Percentiles rank a stretch among this genome's conserved stretches.
Evolutionary conservation across 2,888 invertebrate genomes (phyloP).

Genomic region (Mayetiola destructor): DNA sequence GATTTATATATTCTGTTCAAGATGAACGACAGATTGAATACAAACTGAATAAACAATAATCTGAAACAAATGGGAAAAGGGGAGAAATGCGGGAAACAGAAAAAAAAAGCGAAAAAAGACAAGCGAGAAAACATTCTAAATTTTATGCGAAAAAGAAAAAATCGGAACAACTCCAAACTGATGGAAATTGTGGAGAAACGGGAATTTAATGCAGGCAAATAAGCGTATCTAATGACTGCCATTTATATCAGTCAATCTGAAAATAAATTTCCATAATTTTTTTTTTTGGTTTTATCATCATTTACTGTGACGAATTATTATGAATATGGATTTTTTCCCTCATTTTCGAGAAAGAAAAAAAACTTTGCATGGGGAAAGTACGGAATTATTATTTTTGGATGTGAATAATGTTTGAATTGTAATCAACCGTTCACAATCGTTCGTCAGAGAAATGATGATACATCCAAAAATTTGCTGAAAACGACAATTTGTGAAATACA

Average conservation of each 20-base stretch:
- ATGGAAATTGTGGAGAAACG: too few relatives aligned
- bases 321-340: too few relatives aligned
- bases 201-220: slow-evolving; percentile 11
- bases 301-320: too few relatives aligned
- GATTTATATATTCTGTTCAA: background rate
- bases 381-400: too few relatives aligned
- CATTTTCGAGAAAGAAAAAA: too few relatives aligned
- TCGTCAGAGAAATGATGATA: too few relatives aligned
- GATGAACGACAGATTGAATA: background rate
- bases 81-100: background rate
- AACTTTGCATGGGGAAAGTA: too few relatives aligned
- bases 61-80: background rate
- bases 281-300: too few relatives aligned
- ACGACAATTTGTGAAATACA: too few relatives aligned
- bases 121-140: background rate
- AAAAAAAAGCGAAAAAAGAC: background rate
- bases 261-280: slow-evolving; percentile 13
- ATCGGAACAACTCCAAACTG: background rate
- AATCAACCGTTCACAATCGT: too few relatives aligned
- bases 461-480: too few relatives aligned
- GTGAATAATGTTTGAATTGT: too few relatives aligned
- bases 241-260: slow-evolving; percentile 14
- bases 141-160: background rate
- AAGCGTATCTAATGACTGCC: slow-evolving; percentile 13
- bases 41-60: background rate